A percentile compares a stretch with the other conserved stretches of the same genome.
Evolutionary conservation across 2,113 vertebrate species (phyloP).

Genomic region (Tringa solitaria): DNA sequence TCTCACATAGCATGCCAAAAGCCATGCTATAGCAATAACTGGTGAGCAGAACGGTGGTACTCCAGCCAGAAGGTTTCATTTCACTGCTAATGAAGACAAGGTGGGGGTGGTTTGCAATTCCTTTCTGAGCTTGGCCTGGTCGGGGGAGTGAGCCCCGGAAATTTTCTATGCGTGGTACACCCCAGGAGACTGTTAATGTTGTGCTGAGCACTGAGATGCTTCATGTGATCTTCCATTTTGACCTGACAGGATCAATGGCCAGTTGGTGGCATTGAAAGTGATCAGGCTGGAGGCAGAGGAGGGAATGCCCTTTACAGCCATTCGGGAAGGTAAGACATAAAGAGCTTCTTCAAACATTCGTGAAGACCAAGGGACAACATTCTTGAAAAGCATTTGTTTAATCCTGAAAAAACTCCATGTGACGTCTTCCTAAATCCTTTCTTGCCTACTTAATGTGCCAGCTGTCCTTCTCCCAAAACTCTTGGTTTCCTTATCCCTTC

Average conservation of each 20-base stretch:
- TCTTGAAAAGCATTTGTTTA: background rate
- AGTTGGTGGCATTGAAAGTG: slow-evolving; percentile 88
- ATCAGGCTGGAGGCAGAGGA: slow-evolving; percentile 87
- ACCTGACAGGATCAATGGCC: slow-evolving; percentile 82
- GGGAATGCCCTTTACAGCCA: slow-evolving; percentile 87
- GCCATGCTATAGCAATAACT: background rate
- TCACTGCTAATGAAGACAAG: background rate
- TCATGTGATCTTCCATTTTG: background rate
- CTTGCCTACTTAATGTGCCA: background rate
- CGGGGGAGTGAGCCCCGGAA: background rate
- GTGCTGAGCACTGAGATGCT: background rate
- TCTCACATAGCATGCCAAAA: background rate
- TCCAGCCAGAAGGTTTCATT: background rate
- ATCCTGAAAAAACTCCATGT: background rate
- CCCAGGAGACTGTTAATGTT: background rate
- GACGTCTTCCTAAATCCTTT: background rate
- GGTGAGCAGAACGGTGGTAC: background rate
- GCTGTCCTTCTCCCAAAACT: background rate
- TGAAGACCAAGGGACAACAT: background rate
- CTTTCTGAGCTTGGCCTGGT: background rate
- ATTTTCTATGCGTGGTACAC: background rate
- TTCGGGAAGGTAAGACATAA: slow-evolving; percentile 82
- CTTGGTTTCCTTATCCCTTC: background rate
- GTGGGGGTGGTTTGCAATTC: background rate
- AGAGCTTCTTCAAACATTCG: background rate